Conservation (phyloP, 2,888 invertebrate genomes). For the Anoncus sp. region DNA sequence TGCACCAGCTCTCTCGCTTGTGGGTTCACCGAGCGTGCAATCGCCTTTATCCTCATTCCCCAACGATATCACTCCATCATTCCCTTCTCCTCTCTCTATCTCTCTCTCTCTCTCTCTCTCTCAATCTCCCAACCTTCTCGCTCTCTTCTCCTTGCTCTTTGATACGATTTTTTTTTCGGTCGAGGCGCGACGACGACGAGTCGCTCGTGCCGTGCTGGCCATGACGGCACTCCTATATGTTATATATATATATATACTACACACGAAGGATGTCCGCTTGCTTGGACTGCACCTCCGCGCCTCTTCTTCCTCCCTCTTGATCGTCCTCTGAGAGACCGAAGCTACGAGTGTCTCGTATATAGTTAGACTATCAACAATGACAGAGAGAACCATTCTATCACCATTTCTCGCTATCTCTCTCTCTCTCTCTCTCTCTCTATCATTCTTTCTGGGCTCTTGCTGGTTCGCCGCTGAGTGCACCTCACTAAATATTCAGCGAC, state of each 20-base stretch:
- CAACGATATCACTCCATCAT: slow-evolving; percentile 57
- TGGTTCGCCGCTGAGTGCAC: slow-evolving; percentile 30
- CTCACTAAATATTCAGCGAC: slow-evolving; percentile 73
- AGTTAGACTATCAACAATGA: slow-evolving; percentile 45
- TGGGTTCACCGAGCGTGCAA: slow-evolving; percentile 56
- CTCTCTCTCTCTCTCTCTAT: slow-evolving; percentile 26
- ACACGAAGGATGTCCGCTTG: slow-evolving; percentile 68
- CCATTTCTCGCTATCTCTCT: too few species aligned
- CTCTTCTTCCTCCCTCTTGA: slow-evolving; percentile 51
- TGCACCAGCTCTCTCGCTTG: slow-evolving; percentile 47
- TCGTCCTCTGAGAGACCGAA: slow-evolving; percentile 55
- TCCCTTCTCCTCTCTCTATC: slow-evolving; percentile 21
- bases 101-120: too few species aligned
- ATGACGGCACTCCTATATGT: slow-evolving; percentile 73
- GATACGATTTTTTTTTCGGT: slow-evolving; percentile 46
- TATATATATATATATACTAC: too few species aligned
- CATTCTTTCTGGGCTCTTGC: neutral
- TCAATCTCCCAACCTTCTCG: slow-evolving; percentile 4
- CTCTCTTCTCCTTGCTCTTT: slow-evolving; percentile 17
- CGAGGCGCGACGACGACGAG: slow-evolving; percentile 61
- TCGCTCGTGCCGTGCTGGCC: slow-evolving; percentile 72
- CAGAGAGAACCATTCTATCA: too few species aligned
- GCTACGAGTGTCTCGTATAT: slow-evolving; percentile 29
- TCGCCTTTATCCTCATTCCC: slow-evolving; percentile 59
- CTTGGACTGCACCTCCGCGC: slow-evolving; percentile 57